A percentile compares a stretch with the other conserved stretches of the same genome.
These are phyloP conservation scores for Ostrea edulis DNA, from an alignment of 1,140 invertebrate genomes.

Conservation along the genomic window DNA sequence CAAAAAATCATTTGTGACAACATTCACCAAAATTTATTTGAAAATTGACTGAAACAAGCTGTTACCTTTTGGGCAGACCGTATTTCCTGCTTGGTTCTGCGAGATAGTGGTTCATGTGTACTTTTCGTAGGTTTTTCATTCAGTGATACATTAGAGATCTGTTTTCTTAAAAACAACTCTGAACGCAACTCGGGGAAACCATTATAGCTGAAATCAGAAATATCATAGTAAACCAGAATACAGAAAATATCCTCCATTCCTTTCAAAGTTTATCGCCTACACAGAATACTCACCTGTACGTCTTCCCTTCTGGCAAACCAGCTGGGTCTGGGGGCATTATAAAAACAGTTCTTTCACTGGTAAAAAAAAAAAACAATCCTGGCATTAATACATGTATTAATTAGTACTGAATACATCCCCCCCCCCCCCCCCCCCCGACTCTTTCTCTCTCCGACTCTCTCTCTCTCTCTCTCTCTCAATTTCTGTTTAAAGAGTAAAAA, in stretches of 20 bases:
- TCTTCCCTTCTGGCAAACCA: constrained; percentile 71
- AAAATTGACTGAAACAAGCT: neutral
- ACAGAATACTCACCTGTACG: constrained; percentile 69
- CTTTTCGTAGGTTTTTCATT: constrained; percentile 79
- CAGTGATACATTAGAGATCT: constrained; percentile 70
- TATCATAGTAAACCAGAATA: neutral
- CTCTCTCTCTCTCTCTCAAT: neutral
- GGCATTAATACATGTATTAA: too few relatives aligned
- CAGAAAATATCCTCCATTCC: neutral
- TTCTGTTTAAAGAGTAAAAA: neutral
- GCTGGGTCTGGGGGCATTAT: constrained; percentile 94
- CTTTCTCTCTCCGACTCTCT: neutral
- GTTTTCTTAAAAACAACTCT: constrained; percentile 81
- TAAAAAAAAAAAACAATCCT: constrained; percentile 55
- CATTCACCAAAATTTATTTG: too few relatives aligned
- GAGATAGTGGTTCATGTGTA: constrained; percentile 93
- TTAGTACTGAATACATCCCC: too few relatives aligned
- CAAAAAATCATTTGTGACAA: too few relatives aligned
- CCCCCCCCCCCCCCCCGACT: neutral
- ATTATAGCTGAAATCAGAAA: constrained; percentile 71
- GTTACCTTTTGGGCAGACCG: constrained; percentile 91
- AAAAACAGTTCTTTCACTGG: constrained; percentile 94
- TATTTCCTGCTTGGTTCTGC: constrained; percentile 96
- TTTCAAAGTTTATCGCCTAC: neutral
- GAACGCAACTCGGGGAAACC: constrained; percentile 82